Conservation (phyloP, 1,140 invertebrate species). For the Hesperophylax magnus region DNA sequence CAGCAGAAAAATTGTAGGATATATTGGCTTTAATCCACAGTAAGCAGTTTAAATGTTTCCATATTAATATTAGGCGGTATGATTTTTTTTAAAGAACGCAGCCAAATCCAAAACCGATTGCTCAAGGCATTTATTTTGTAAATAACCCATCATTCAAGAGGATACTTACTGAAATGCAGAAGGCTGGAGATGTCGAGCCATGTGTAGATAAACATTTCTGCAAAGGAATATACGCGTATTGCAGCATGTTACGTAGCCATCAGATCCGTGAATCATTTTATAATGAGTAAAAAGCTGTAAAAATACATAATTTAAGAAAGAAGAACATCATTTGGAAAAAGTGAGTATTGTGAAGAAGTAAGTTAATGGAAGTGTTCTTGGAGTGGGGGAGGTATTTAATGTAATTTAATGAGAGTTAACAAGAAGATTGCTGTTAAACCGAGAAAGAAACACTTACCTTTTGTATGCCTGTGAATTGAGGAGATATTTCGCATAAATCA, state of each 20-base stretch:
- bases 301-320: neutral
- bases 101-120: too few relatives aligned
- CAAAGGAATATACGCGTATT: conserved; percentile 40
- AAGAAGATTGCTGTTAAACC: neutral
- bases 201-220: conserved; percentile 44
- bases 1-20: too few relatives aligned
- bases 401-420: neutral
- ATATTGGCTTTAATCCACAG: too few relatives aligned
- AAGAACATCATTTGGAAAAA: neutral
- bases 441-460: conserved; percentile 4
- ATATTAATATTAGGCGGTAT: too few relatives aligned
- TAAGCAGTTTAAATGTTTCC: too few relatives aligned
- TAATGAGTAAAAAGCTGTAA: conserved; percentile 41
- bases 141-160: too few relatives aligned
- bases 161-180: conserved; percentile 51
- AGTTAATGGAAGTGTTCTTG: neutral
- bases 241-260: conserved; percentile 50
- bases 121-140: too few relatives aligned
- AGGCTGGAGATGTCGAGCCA: conserved; percentile 52
- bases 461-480: conserved; percentile 11
- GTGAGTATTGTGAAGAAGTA: neutral
- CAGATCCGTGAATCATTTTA: conserved; percentile 23
- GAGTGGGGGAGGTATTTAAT: neutral
- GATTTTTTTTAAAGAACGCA: too few relatives aligned
- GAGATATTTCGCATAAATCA: conserved; percentile 27